phyloP scores from a whole-genome alignment of 2,113 vertebrate species.

The Melanerpes formicivorus region DNA sequence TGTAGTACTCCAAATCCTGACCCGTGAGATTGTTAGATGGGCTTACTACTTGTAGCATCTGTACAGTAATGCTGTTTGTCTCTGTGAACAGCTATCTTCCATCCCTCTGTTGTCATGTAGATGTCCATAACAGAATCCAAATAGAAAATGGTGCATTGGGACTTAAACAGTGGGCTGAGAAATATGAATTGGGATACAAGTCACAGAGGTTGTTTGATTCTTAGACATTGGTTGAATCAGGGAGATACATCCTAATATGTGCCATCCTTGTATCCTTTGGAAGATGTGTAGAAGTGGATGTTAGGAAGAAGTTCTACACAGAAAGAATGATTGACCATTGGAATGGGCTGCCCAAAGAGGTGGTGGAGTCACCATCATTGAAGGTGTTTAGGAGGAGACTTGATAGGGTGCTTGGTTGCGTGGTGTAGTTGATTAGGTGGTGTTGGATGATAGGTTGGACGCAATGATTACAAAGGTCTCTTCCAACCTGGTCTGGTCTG shows the following conservation, averaged over 20 bases:
- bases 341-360: no score
- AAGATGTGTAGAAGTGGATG: neutral
- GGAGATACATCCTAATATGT: neutral
- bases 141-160: neutral
- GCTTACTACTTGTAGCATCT: neutral
- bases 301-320: no score
- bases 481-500: no score
- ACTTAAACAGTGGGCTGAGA: neutral
- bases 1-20: neutral
- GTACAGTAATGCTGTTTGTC: neutral
- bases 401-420: no score
- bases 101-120: neutral
- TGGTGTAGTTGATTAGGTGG: no score
- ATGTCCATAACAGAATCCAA: neutral
- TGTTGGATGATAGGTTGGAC: no score
- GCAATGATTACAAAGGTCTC: no score
- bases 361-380: no score
- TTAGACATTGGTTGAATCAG: neutral
- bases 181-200: neutral
- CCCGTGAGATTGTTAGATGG: neutral
- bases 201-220: no score
- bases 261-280: neutral
- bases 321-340: no score
- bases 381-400: no score
- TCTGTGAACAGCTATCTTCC: neutral